Evolutionary conservation across 2,888 invertebrate genomes (phyloP), one percentile per base, ranked within the genome.

Genomic region (Andrena bucephala): DNA sequence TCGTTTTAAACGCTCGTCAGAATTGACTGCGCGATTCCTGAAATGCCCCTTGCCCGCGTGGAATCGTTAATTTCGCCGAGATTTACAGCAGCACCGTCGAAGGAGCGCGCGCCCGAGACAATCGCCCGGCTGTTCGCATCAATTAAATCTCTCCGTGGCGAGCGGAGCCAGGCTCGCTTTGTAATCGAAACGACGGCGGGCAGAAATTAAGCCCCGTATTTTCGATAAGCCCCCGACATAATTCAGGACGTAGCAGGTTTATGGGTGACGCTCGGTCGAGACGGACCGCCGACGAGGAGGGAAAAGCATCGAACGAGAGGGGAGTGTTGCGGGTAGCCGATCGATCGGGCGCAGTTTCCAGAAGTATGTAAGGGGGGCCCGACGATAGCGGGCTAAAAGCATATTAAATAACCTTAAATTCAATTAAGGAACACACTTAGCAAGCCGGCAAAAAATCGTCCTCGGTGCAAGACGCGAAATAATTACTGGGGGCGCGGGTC

Each of bases 371-470:
- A 85, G 79, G 57, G 57, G 78, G 72, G 7, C 24, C 63, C 71
- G 60, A 62, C 83, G 87, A 88, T 89, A 88, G 81, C 87, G 62
- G 71, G 84, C 87, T 90, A 90, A 92, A 92, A 91, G 91, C 90
- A 87, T 90, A 92, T 92, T 92, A 92, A 92, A 92, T 91, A 91
- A 92, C 89, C 89, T 92, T 91, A 92, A 92, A 93, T 93, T 93
- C 91, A 93, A 94, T 93, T 93, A 93, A 92, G 89, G 89, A 89
- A 90, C 87, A 89, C 91, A 91, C 90, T 92, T 90, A 87, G 89
- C 89, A 76, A 83, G 78, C 84, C 81, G 84, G 80, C 85, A 90
- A 91, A 92, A 92, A 92, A 90, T 91, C 87, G 85, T 87, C 83
- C 67, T 79, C 77, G 86, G 82, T 85, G 89, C 60, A 78, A 42